Evolutionary conservation across 2,113 vertebrate species (phyloP).

Genomic region (Eurypyga helias): DNA sequence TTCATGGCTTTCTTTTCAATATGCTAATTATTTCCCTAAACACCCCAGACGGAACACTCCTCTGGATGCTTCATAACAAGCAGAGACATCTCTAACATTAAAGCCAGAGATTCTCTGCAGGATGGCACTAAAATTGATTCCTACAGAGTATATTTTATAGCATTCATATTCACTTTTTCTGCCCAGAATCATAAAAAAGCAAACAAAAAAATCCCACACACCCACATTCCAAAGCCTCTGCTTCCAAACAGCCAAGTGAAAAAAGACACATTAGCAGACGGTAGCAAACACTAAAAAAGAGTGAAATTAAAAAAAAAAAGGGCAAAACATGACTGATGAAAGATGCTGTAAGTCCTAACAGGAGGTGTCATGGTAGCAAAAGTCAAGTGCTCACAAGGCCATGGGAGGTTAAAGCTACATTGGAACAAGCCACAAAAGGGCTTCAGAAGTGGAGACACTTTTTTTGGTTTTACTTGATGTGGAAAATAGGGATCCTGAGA

Average conservation of each 20-base stretch:
- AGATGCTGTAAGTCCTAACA: neutral
- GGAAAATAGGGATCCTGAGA: neutral
- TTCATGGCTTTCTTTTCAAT: neutral
- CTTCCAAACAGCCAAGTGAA: neutral
- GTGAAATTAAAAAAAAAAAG: rapidly evolving
- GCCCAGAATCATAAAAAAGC: neutral
- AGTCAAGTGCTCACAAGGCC: neutral
- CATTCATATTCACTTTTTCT: neutral
- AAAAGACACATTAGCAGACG: neutral
- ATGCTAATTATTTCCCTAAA: neutral
- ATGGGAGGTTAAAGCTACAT: neutral
- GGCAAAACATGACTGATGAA: neutral
- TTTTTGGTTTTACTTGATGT: neutral
- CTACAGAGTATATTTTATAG: neutral
- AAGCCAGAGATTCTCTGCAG: neutral
- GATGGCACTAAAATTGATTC: neutral
- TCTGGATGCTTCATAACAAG: neutral
- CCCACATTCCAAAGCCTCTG: neutral
- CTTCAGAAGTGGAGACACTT: neutral
- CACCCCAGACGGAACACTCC: rapidly evolving
- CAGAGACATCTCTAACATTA: neutral
- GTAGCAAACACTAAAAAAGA: neutral
- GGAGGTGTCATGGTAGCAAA: neutral
- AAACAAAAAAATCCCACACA: neutral
- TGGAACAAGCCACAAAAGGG: neutral